Conservation (phyloP, 2,797 vertebrate genomes). For the Malacoctenus gilli region DNA sequence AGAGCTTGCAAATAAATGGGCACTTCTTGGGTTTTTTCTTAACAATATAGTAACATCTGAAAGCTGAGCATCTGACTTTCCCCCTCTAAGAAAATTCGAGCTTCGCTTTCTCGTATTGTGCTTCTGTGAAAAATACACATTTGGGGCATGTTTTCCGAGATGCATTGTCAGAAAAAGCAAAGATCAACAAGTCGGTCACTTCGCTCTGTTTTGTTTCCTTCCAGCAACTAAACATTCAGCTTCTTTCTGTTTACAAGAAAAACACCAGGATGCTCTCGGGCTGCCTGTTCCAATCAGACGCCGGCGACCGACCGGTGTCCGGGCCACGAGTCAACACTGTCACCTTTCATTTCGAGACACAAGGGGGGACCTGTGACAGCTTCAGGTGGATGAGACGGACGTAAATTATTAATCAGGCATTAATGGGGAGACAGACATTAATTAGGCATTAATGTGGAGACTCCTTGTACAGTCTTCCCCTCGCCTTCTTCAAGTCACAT, state of each 20-base stretch:
- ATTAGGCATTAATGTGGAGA: constrained; percentile 72
- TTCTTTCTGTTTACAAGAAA: not conserved
- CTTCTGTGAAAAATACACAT: no score
- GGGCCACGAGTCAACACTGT: constrained; percentile 36
- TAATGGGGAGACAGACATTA: constrained; percentile 70
- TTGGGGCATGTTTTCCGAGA: no score
- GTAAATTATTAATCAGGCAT: constrained; percentile 70
- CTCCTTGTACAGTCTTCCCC: constrained; percentile 46
- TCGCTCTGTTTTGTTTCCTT: no score
- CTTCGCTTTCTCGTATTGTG: no score
- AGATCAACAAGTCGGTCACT: no score
- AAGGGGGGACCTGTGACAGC: constrained; percentile 61
- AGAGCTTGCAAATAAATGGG: no score
- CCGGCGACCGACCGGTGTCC: constrained; percentile 32
- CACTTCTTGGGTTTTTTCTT: no score
- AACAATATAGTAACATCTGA: no score
- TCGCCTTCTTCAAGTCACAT: constrained; percentile 45
- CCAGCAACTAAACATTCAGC: no score
- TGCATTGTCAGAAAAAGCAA: no score
- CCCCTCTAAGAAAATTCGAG: no score
- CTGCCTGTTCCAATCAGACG: not conserved
- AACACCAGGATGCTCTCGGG: not conserved
- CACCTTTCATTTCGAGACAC: constrained; percentile 51
- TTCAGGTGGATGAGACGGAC: constrained; percentile 64
- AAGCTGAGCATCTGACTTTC: no score